Conservation (phyloP, 1,140 invertebrate genomes). For the Orchestia grillus region DNA sequence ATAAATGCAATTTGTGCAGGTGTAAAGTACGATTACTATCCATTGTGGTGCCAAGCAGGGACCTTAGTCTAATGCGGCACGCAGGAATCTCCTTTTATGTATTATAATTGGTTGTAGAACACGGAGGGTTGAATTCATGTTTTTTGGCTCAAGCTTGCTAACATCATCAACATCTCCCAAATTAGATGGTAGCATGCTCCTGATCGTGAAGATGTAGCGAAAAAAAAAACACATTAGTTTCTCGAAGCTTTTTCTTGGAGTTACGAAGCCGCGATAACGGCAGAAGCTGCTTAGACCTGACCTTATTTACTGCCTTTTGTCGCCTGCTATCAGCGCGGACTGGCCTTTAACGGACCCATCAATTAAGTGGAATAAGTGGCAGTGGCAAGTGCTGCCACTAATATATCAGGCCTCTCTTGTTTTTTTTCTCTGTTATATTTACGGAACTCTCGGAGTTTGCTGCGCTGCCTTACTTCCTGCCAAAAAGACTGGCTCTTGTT, state of each 20-base stretch:
- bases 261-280: not conserved
- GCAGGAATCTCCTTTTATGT: no score
- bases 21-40: no score
- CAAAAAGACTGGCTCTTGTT: not conserved
- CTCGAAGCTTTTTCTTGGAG: not conserved
- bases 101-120: no score
- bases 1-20: no score
- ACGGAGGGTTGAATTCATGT: no score
- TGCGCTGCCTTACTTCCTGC: not conserved
- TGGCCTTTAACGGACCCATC: not conserved
- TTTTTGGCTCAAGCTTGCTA: no score
- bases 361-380: constrained; percentile 1
- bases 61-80: no score
- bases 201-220: not conserved
- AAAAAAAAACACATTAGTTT: not conserved
- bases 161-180: no score
- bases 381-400: not conserved
- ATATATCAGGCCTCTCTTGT: not conserved
- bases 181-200: not conserved
- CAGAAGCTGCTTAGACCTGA: not conserved
- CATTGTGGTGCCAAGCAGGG: no score
- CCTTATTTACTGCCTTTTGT: not conserved
- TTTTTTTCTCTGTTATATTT: not conserved
- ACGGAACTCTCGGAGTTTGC: not conserved
- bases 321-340: not conserved